These are phyloP conservation scores for Tinea pellionella DNA, from an alignment of 2,888 invertebrate species.

Conservation along the genomic window DNA sequence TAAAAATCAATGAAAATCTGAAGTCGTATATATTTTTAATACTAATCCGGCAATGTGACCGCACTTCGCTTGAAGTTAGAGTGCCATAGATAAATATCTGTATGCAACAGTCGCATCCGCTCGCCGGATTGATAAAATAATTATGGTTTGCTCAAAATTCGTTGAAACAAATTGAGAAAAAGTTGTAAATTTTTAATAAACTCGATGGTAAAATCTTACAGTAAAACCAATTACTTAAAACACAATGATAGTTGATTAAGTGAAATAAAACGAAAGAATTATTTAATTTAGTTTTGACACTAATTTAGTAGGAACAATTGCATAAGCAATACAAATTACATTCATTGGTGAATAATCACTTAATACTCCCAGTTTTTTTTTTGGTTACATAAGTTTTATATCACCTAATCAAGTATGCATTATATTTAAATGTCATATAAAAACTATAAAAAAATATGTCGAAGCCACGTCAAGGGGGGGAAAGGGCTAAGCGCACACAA, in stretches of 20 bases:
- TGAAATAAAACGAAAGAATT: constrained; percentile 33
- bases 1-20: no score
- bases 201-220: neutral
- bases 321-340: constrained; percentile 49
- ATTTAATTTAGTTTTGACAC: constrained; percentile 30
- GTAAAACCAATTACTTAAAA: neutral
- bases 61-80: no score
- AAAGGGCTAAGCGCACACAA: constrained; percentile 20
- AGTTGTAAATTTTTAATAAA: constrained; percentile 19
- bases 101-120: no score
- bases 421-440: constrained; percentile 17
- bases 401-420: constrained; percentile 54
- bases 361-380: constrained; percentile 49
- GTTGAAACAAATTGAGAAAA: constrained; percentile 40
- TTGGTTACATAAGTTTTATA: constrained; percentile 30
- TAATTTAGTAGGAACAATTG: constrained; percentile 54
- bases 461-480: constrained; percentile 52
- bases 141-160: constrained; percentile 15
- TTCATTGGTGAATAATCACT: constrained; percentile 65
- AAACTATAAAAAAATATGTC: constrained; percentile 25
- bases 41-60: no score
- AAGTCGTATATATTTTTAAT: no score
- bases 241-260: constrained; percentile 47
- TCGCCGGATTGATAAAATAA: neutral
- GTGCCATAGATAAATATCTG: neutral